phyloP scores from a whole-genome alignment of 2,888 invertebrate genomes.

The Synergus gifuensis region DNA sequence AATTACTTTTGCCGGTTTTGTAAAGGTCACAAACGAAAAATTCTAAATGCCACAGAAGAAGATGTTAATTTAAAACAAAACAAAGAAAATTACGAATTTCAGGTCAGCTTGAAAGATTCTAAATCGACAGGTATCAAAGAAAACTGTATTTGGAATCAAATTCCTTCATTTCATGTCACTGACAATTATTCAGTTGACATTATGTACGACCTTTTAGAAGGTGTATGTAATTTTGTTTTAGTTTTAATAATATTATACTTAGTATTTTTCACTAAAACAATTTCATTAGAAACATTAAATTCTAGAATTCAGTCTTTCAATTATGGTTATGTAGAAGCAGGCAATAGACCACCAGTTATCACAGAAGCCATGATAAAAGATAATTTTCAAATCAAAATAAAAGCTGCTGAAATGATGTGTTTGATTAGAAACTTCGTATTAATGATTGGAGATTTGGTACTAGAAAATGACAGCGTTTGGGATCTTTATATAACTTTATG shows the following conservation, averaged over 20 bases:
- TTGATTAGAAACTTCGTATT: constrained; percentile 47
- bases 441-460: constrained; percentile 50
- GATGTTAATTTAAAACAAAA: constrained; percentile 39
- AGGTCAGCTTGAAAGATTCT: constrained; percentile 29
- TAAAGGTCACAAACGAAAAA: constrained; percentile 30
- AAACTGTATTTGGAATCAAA: constrained; percentile 43
- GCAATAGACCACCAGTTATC: constrained; percentile 43
- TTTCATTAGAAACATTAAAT: constrained; percentile 45
- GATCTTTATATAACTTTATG: constrained; percentile 42
- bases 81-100: constrained; percentile 41
- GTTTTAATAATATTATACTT: constrained; percentile 35
- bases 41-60: constrained; percentile 37
- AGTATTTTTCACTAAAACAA: background rate
- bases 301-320: constrained; percentile 42
- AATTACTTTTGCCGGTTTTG: constrained; percentile 46
- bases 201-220: constrained; percentile 29
- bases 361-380: no score
- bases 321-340: constrained; percentile 45
- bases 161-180: constrained; percentile 44
- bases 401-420: constrained; percentile 47
- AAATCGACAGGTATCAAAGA: constrained; percentile 45
- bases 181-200: constrained; percentile 7
- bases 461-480: constrained; percentile 49
- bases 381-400: constrained; percentile 40
- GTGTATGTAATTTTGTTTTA: constrained; percentile 34